Evolutionary conservation across 2,888 invertebrate genomes (phyloP), one percentile per base, ranked within the genome.

Genomic region (Steinernema scapterisci): DNA sequence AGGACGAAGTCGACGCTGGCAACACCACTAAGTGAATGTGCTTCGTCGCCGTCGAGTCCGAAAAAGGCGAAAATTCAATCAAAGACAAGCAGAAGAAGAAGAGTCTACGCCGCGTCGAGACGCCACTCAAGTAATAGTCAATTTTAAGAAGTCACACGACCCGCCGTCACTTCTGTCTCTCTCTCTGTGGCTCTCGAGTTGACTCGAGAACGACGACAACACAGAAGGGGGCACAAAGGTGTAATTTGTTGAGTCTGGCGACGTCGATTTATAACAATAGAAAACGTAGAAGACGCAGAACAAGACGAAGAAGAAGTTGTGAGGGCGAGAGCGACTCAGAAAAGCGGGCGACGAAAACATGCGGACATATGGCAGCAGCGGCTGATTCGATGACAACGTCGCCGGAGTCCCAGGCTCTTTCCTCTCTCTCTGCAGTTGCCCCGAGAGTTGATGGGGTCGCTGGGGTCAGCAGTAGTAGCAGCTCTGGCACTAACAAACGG

Each of bases 161-260:
- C 48, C 48, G 48, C 48, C 16, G 5, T 48, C 48, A 19, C 48
- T 13, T 48, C 48, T 48, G 16, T 48, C 48, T n/a, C n/a, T n/a
- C n/a, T n/a, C n/a, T n/a, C n/a, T n/a, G n/a, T n/a, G n/a, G n/a
- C n/a, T n/a, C n/a, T 38, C 38, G 38, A 38, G 38, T 38, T n/a
- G n/a, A n/a, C 38, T 38, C 38, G 38, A 38, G 38, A 38, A 11
- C 2, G 23, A 52, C 5, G 23, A 52, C 52, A 21, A 21, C 52
- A 3, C 23, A 23, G 21, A 21, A 6, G 13, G 27, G 54, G 63
- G 16, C 38, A 31, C 63, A 63, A 31, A 16, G 27, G 31, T 31
- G 54, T 11, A 63, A 63, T 63, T 63, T 31, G 63, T 48, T 63
- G 63, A 63, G 63, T 63, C 16, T 63, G 31, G 38, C 21, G 31